phyloP scores from a whole-genome alignment of 2,113 vertebrate genomes.

The Tragelaphus buxtoni region DNA sequence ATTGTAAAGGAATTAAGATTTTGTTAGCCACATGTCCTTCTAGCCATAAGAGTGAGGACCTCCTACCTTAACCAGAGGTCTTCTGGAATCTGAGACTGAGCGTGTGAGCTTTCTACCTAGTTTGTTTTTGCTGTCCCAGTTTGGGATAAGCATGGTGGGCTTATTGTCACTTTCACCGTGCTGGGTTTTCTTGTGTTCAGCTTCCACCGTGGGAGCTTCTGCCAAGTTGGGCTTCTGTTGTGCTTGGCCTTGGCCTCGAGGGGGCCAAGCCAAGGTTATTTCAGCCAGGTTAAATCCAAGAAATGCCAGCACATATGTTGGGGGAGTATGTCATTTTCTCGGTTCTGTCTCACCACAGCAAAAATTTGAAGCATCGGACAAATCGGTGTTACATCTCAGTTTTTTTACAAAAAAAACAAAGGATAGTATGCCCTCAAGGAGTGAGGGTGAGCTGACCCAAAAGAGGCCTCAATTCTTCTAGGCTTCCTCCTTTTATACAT shows the following conservation, averaged over 20 bases:
- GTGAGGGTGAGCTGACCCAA: background rate
- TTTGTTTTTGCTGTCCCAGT: background rate
- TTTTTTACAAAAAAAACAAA: background rate
- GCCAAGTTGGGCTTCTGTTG: fast-evolving
- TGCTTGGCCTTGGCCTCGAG: fast-evolving
- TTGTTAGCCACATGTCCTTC: background rate
- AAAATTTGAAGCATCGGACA: fast-evolving
- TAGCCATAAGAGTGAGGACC: background rate
- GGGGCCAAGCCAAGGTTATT: background rate
- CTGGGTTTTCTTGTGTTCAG: background rate
- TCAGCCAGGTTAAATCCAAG: background rate
- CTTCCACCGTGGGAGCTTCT: fast-evolving
- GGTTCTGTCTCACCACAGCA: background rate
- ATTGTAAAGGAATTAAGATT: background rate
- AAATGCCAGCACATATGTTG: background rate
- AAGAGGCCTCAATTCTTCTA: background rate
- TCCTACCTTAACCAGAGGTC: background rate
- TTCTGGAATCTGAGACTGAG: background rate
- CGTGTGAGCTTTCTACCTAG: background rate
- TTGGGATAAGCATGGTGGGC: background rate
- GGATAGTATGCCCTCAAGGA: background rate
- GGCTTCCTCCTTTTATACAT: background rate
- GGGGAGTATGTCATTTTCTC: background rate
- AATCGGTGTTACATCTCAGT: background rate
- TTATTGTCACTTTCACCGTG: background rate